These are phyloP conservation scores for Ataeniobius toweri DNA, from an alignment of 2,797 vertebrate genomes.

Conservation along the genomic window DNA sequence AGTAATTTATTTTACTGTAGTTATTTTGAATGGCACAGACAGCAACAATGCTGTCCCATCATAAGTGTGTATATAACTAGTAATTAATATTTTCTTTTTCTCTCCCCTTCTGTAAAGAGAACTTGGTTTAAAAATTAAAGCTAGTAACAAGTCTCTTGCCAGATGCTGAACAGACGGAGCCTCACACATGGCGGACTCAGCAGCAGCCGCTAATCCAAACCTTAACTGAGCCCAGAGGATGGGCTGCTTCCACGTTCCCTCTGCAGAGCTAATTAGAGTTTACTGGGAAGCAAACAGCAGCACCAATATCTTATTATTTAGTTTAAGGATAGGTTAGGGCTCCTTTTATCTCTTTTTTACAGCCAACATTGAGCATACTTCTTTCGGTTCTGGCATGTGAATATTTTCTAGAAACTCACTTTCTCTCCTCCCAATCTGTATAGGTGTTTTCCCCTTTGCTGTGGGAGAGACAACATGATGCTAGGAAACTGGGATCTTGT, in stretches of 20 bases:
- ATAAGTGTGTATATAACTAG: not conserved
- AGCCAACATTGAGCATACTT: slow-evolving; percentile 16
- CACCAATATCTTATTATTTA: slow-evolving; percentile 47
- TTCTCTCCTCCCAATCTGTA: slow-evolving; percentile 19
- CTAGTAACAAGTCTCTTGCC: slow-evolving; percentile 49
- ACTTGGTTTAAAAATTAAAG: slow-evolving; percentile 45
- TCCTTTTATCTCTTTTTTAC: slow-evolving; percentile 52
- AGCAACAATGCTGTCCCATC: not conserved
- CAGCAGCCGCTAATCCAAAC: slow-evolving; percentile 66
- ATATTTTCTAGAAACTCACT: slow-evolving; percentile 17
- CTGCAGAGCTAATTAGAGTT: slow-evolving; percentile 46
- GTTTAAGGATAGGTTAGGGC: slow-evolving; percentile 45
- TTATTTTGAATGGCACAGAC: not conserved
- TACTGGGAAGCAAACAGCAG: slow-evolving; percentile 21
- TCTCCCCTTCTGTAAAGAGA: slow-evolving; percentile 13
- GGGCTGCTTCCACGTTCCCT: slow-evolving; percentile 54
- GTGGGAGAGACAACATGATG: slow-evolving; percentile 33
- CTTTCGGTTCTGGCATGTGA: slow-evolving; percentile 1
- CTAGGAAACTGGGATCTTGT: slow-evolving; percentile 48
- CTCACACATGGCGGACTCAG: slow-evolving; percentile 61
- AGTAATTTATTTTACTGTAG: not conserved
- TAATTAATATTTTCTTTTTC: slow-evolving; percentile 3
- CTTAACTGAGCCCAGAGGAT: slow-evolving; percentile 69
- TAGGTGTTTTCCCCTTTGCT: slow-evolving; percentile 33
- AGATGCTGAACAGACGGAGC: slow-evolving; percentile 66